Percentiles rank a stretch among this genome's conserved stretches.
Evolutionary conservation across 30 jellyfish, hydroid and myxozoan species (phyloP).

Genomic region (Nemopilema nomurai): DNA sequence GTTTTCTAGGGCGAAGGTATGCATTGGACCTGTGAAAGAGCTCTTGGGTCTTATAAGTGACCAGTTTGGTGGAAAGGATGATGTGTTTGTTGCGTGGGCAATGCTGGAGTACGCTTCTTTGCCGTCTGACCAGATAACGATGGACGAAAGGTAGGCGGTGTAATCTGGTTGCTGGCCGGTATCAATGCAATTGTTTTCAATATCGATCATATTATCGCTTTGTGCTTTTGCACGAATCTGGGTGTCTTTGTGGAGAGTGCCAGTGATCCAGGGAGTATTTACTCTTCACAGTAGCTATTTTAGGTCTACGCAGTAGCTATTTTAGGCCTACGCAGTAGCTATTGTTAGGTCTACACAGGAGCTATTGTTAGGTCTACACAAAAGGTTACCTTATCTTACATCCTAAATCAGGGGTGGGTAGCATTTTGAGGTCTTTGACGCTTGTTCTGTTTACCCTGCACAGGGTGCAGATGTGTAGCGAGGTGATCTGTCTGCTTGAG

Average conservation of each 20-base stretch:
- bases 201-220: too few relatives aligned
- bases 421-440: not conserved
- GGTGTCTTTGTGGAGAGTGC: too few relatives aligned
- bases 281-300: too few relatives aligned
- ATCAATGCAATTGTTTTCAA: too few relatives aligned
- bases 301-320: too few relatives aligned
- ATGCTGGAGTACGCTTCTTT: slow-evolving; percentile 38
- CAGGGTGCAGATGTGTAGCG: slow-evolving; percentile 21
- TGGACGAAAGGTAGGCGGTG: slow-evolving; percentile 31
- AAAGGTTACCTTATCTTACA: too few relatives aligned
- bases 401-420: too few relatives aligned
- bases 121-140: slow-evolving; percentile 8
- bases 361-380: too few relatives aligned
- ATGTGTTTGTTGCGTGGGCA: slow-evolving; percentile 19
- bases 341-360: too few relatives aligned
- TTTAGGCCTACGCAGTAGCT: too few relatives aligned
- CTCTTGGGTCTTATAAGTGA: slow-evolving; percentile 27
- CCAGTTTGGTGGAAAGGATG: slow-evolving; percentile 10
- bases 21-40: slow-evolving; percentile 12
- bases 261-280: too few relatives aligned
- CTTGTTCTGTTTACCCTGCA: not conserved
- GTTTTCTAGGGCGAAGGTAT: not conserved
- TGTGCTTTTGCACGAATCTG: too few relatives aligned
- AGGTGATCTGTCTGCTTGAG: slow-evolving; percentile 24
- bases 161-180: not conserved